A percentile compares a stretch with the other conserved stretches of the same genome.
Conservation (phyloP, 2,888 invertebrate genomes). For the Melieria picta region DNA sequence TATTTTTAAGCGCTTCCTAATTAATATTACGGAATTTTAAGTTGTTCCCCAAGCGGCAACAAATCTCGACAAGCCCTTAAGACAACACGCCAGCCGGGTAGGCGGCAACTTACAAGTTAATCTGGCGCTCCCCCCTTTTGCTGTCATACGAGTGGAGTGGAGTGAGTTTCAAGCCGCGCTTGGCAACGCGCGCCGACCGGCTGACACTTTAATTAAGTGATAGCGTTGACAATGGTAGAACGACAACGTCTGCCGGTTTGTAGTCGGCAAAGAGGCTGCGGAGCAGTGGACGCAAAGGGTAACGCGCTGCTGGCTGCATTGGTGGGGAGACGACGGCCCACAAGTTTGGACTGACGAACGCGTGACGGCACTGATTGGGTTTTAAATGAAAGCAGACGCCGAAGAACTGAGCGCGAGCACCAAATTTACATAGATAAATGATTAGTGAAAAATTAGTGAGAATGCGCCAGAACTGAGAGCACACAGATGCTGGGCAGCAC, state of each 20-base stretch:
- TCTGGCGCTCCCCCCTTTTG: neutral
- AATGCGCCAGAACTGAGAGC: too few relatives aligned
- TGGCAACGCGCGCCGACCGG: too few relatives aligned
- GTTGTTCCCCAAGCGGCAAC: neutral
- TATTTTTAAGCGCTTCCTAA: slow-evolving; percentile 35
- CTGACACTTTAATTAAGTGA: too few relatives aligned
- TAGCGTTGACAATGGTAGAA: too few relatives aligned
- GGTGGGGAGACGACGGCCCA: too few relatives aligned
- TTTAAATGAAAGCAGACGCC: neutral
- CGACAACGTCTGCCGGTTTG: too few relatives aligned
- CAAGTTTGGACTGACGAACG: neutral
- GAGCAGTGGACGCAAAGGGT: too few relatives aligned
- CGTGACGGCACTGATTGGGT: neutral
- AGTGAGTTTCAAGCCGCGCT: too few relatives aligned
- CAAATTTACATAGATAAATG: slow-evolving; percentile 23
- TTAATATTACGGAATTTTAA: slow-evolving; percentile 28
- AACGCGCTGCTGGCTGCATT: too few relatives aligned
- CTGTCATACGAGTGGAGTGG: neutral
- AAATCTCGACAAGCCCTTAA: neutral
- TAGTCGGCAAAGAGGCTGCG: too few relatives aligned
- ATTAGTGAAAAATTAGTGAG: slow-evolving; percentile 26
- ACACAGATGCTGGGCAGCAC: too few relatives aligned
- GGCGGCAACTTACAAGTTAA: neutral
- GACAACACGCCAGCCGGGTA: neutral
- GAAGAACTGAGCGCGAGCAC: neutral